phyloP scores from a whole-genome alignment of 2,888 invertebrate species.

The Notodonta ziczac region DNA sequence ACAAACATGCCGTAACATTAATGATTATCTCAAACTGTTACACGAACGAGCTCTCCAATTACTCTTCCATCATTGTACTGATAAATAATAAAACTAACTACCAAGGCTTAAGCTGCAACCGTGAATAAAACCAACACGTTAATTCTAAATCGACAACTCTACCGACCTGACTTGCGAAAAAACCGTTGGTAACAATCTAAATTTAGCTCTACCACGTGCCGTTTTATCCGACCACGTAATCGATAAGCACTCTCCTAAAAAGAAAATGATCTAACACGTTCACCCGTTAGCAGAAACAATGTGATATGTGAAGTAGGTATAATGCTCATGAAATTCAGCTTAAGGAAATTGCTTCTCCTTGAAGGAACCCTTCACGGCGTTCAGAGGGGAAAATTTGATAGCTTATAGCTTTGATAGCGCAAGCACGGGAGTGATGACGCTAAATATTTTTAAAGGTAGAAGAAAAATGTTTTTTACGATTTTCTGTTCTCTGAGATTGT shows the following conservation, averaged over 20 bases:
- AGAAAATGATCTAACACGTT: slow-evolving; percentile 59
- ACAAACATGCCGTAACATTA: too few relatives aligned
- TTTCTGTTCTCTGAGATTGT: slow-evolving; percentile 15
- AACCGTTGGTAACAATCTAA: slow-evolving; percentile 1
- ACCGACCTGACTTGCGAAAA: slow-evolving; percentile 2
- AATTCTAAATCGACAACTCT: slow-evolving; percentile 5
- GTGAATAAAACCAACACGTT: background rate
- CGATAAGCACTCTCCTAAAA: slow-evolving; percentile 34
- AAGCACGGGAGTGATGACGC: slow-evolving; percentile 55
- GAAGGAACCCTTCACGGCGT: slow-evolving; percentile 66
- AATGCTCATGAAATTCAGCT: slow-evolving; percentile 80
- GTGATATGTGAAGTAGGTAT: slow-evolving; percentile 69
- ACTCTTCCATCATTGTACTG: background rate
- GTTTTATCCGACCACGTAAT: slow-evolving; percentile 25
- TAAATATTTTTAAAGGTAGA: slow-evolving; percentile 47
- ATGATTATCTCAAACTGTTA: background rate
- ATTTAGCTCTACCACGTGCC: background rate
- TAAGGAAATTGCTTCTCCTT: slow-evolving; percentile 78
- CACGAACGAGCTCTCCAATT: background rate
- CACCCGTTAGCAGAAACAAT: slow-evolving; percentile 61
- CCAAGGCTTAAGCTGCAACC: background rate
- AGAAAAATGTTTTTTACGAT: slow-evolving; percentile 1
- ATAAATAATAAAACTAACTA: slow-evolving; percentile 1
- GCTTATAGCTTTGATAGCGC: slow-evolving; percentile 70
- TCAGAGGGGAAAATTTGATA: slow-evolving; percentile 77